Percentiles rank a stretch among this genome's conserved stretches.
These are phyloP conservation scores for Entomobrya proxima DNA, from an alignment of 2,888 invertebrate genomes.

Conservation along the genomic window DNA sequence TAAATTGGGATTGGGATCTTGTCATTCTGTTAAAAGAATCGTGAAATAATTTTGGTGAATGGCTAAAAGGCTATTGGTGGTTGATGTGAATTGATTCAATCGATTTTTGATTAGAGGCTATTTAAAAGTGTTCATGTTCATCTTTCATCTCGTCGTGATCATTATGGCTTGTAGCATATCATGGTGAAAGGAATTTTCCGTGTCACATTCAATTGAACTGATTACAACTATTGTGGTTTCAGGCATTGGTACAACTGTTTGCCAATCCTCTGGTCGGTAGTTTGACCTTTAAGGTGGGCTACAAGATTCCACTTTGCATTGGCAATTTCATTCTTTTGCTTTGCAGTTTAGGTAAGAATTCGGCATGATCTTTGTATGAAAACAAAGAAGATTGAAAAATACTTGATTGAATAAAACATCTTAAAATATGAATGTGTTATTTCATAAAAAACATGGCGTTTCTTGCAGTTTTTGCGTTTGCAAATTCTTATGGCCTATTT, in stretches of 20 bases:
- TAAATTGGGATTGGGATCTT: background rate
- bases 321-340: conserved; percentile 84
- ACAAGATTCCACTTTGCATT: conserved; percentile 83
- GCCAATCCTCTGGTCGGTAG: conserved; percentile 87
- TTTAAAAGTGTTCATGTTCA: no score
- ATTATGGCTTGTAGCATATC: background rate
- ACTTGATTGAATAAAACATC: background rate
- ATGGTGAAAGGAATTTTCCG: conserved; percentile 13
- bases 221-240: no score
- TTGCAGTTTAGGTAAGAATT: conserved; percentile 82
- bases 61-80: no score
- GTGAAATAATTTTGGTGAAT: no score
- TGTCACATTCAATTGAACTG: conserved; percentile 43
- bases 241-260: conserved; percentile 87
- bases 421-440: background rate
- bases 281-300: conserved; percentile 83
- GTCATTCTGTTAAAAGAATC: background rate
- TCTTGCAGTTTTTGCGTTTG: conserved; percentile 85
- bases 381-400: no score
- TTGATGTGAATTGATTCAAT: background rate
- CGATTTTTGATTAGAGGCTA: background rate
- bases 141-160: background rate
- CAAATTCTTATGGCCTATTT: conserved; percentile 83
- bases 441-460: background rate
- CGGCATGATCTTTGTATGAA: background rate